Conservation (phyloP, 2,888 invertebrate genomes). For the Halocaridina rubra region DNA sequence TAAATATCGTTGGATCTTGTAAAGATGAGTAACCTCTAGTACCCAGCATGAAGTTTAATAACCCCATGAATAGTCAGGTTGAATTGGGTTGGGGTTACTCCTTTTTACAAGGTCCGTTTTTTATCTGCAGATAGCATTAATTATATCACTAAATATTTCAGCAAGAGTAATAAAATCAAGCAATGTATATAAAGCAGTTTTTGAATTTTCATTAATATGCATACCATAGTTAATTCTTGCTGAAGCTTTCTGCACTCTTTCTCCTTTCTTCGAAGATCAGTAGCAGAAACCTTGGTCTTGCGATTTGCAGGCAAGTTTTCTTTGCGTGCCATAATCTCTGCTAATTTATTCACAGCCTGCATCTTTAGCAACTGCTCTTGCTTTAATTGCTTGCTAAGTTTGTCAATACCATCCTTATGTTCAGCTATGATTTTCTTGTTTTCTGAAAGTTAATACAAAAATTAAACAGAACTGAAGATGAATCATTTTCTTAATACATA, state of each 20-base stretch:
- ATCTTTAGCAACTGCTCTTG: conserved; percentile 89
- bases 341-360: conserved; percentile 96
- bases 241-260: conserved; percentile 94
- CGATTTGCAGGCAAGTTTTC: conserved; percentile 82
- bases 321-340: conserved; percentile 96
- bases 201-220: too few relatives aligned
- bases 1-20: too few relatives aligned
- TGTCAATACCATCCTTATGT: conserved; percentile 83
- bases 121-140: too few relatives aligned
- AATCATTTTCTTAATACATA: too few relatives aligned
- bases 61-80: too few relatives aligned
- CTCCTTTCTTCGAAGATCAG: conserved; percentile 87
- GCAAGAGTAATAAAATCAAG: not conserved
- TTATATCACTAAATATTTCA: not conserved
- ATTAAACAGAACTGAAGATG: too few relatives aligned
- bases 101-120: too few relatives aligned
- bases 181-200: not conserved
- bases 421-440: conserved; percentile 66
- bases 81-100: too few relatives aligned
- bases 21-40: too few relatives aligned
- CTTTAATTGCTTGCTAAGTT: conserved; percentile 84
- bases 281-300: conserved; percentile 73
- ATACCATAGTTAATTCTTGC: conserved; percentile 85
- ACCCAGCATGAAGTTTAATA: too few relatives aligned
- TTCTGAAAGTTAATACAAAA: too few relatives aligned